phyloP scores from a whole-genome alignment of 2,113 vertebrate genomes.

The Calidris pugnax region DNA sequence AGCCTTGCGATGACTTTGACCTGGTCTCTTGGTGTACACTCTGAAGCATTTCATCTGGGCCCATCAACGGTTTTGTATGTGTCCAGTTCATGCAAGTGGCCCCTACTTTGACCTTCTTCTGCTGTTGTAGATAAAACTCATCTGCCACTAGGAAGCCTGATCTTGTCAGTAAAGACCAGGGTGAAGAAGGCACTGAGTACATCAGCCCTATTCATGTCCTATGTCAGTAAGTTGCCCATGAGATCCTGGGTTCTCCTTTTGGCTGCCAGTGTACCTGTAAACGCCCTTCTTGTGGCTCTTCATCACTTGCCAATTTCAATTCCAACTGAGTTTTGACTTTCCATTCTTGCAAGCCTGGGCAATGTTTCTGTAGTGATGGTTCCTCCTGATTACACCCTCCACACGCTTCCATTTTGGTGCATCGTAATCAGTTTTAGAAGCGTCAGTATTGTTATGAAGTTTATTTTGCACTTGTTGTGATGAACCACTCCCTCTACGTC shows the following conservation, averaged over 20 bases:
- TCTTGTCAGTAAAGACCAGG: not conserved
- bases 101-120: not conserved
- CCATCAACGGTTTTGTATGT: not conserved
- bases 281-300: not conserved
- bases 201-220: not conserved
- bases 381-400: conserved; percentile 12
- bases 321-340: not conserved
- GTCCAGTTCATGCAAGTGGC: not conserved
- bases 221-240: not conserved
- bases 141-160: not conserved
- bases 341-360: not conserved
- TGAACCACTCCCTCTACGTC: not conserved
- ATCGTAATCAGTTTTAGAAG: not conserved
- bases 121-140: not conserved
- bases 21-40: not conserved
- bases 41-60: not conserved
- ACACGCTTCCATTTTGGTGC: not conserved
- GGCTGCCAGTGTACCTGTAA: not conserved
- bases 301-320: not conserved
- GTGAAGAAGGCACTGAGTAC: not conserved
- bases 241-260: not conserved
- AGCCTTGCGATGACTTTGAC: not conserved
- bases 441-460: not conserved
- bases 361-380: not conserved
- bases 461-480: not conserved